phyloP scores from a whole-genome alignment of 2,888 invertebrate genomes.

The Dicycla oo region DNA sequence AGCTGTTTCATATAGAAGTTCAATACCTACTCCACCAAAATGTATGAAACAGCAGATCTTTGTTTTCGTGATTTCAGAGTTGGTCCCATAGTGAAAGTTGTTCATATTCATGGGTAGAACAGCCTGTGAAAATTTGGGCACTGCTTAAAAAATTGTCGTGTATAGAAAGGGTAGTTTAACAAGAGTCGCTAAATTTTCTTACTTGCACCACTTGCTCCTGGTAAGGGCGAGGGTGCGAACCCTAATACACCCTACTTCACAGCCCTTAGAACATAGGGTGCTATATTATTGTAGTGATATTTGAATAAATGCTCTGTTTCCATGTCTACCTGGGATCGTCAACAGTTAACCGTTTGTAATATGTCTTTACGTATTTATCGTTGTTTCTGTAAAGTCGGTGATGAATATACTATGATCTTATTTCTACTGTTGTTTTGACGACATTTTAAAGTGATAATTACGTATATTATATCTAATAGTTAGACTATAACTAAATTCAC shows the following conservation, averaged over 20 bases:
- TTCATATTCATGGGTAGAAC: too few species aligned
- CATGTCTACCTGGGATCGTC: slow-evolving; percentile 46
- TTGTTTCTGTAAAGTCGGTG: neutral
- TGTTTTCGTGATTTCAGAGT: too few species aligned
- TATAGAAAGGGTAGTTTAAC: neutral
- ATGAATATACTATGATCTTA: neutral
- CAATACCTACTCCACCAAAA: too few species aligned
- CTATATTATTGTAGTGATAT: slow-evolving; percentile 62
- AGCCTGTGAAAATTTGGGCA: too few species aligned
- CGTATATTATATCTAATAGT: neutral
- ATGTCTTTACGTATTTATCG: neutral
- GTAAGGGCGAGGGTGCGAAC: slow-evolving; percentile 66
- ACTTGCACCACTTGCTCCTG: slow-evolving; percentile 27
- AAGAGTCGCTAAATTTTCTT: neutral
- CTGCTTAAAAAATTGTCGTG: too few species aligned
- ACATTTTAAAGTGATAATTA: too few species aligned
- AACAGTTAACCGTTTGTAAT: slow-evolving; percentile 35
- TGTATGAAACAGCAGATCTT: too few species aligned
- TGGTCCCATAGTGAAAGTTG: too few species aligned
- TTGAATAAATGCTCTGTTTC: slow-evolving; percentile 63
- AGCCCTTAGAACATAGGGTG: slow-evolving; percentile 48
- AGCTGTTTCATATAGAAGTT: too few species aligned
- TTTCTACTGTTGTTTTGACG: neutral
- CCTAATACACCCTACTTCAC: slow-evolving; percentile 63
- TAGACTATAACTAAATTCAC: too few species aligned